A percentile compares a stretch with the other conserved stretches of the same genome.
Evolutionary conservation across 2,797 vertebrate genomes (phyloP).

Genomic region (Coracias cyanogaster): DNA sequence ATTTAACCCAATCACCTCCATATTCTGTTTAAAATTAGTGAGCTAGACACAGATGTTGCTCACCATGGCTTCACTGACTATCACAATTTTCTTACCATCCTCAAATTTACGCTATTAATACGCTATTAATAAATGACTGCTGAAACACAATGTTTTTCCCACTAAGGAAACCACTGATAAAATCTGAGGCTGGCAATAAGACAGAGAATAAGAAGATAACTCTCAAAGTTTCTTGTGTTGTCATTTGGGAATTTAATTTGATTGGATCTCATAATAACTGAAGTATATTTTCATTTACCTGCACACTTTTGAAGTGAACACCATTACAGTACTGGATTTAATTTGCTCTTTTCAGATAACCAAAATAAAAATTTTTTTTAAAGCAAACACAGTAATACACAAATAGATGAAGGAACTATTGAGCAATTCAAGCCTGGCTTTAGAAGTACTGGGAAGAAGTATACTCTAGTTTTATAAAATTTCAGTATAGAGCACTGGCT

Average conservation of each 20-base stretch:
- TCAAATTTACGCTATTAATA: neutral
- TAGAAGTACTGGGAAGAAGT: neutral
- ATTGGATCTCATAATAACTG: neutral
- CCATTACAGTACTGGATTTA: neutral
- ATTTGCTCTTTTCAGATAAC: neutral
- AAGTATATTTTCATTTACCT: neutral
- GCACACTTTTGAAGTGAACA: neutral
- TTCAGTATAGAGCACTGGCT: neutral
- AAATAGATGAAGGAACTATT: neutral
- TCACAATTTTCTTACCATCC: neutral
- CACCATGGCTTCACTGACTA: neutral
- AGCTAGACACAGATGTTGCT: neutral
- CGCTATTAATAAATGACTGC: neutral
- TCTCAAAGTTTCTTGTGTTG: neutral
- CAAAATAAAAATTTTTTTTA: neutral
- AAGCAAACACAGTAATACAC: neutral
- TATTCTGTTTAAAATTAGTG: neutral
- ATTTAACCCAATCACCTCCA: neutral
- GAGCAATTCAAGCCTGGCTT: neutral
- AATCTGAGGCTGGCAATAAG: constrained; percentile 1
- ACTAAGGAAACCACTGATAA: neutral
- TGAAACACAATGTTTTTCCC: neutral
- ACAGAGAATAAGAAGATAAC: neutral
- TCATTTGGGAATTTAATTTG: neutral
- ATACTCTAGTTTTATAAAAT: neutral